phyloP scores from a whole-genome alignment of 1,140 invertebrate genomes.

The Drosophila fuyamai region DNA sequence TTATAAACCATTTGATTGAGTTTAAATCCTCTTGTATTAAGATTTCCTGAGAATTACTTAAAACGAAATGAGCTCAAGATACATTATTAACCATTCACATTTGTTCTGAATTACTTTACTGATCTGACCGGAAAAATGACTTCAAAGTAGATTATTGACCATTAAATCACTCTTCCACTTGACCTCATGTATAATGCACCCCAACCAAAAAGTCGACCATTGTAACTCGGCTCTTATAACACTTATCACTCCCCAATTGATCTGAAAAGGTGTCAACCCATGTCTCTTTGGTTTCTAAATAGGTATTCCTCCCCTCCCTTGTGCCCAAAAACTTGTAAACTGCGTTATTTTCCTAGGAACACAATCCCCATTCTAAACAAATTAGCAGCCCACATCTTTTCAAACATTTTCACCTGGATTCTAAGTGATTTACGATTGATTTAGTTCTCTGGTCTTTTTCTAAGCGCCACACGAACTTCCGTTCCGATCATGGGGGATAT shows the following conservation, averaged over 20 bases:
- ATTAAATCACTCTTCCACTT: slow-evolving; percentile 33
- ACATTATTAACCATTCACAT: not conserved
- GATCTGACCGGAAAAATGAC: not conserved
- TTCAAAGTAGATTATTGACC: slow-evolving; percentile 13
- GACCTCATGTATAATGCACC: slow-evolving; percentile 11
- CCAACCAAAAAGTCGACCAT: slow-evolving; percentile 4
- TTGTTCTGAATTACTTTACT: not conserved
- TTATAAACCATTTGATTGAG: not conserved
- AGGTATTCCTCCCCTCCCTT: slow-evolving; percentile 8
- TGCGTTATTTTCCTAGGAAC: slow-evolving; percentile 34
- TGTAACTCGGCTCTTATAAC: slow-evolving; percentile 16
- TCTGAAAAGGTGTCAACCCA: slow-evolving; percentile 50
- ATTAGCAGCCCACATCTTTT: slow-evolving; percentile 47
- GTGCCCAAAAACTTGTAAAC: slow-evolving; percentile 37
- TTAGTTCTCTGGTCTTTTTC: slow-evolving; percentile 48
- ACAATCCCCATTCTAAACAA: slow-evolving; percentile 31
- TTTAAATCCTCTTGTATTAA: not conserved
- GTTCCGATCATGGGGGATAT: slow-evolving; percentile 39
- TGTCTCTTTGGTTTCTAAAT: slow-evolving; percentile 23
- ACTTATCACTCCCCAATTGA: slow-evolving; percentile 37
- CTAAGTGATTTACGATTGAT: slow-evolving; percentile 58
- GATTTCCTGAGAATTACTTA: not conserved
- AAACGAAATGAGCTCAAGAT: not conserved
- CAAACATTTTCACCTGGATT: slow-evolving; percentile 37
- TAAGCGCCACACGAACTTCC: slow-evolving; percentile 80